These are phyloP conservation scores for Anagrus nilaparvatae DNA, from an alignment of 1,140 invertebrate species.

Conservation along the genomic window DNA sequence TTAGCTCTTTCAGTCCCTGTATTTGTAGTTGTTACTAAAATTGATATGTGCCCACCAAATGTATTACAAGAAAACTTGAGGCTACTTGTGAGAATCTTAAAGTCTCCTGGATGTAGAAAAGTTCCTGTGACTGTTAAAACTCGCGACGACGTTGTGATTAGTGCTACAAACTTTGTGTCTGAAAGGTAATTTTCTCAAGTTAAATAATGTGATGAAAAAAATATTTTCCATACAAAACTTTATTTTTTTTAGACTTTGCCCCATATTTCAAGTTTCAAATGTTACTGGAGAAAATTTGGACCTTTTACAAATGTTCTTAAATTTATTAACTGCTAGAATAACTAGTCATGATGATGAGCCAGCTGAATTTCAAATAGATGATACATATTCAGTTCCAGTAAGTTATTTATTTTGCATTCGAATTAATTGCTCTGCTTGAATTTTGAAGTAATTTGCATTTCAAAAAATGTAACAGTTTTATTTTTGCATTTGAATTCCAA, in stretches of 20 bases:
- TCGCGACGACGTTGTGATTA: conserved; percentile 90
- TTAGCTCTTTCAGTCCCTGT: conserved; percentile 94
- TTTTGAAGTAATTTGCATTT: too few relatives aligned
- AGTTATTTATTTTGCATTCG: too few relatives aligned
- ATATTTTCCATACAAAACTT: too few relatives aligned
- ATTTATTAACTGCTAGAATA: conserved; percentile 86
- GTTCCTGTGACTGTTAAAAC: conserved; percentile 94
- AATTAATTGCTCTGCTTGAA: too few relatives aligned
- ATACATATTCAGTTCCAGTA: conserved; percentile 95
- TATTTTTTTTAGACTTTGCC: conserved; percentile 69
- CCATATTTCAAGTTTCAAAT: conserved; percentile 99
- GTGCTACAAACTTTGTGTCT: conserved; percentile 99
- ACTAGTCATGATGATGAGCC: conserved; percentile 79
- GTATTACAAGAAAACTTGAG: conserved; percentile 91
- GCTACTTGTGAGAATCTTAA: conserved; percentile 85
- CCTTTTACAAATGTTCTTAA: conserved; percentile 94
- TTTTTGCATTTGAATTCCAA: too few relatives aligned
- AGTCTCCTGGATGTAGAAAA: conserved; percentile 95
- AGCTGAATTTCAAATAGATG: conserved; percentile 98
- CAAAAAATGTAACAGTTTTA: too few relatives aligned
- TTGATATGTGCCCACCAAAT: conserved; percentile 98
- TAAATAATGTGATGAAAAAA: too few relatives aligned
- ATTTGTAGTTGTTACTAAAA: conserved; percentile 99
- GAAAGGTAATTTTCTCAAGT: too few relatives aligned
- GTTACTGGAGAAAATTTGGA: conserved; percentile 94